These are phyloP conservation scores for Pterostichus madidus DNA, from an alignment of 2,888 invertebrate species.

Conservation along the genomic window DNA sequence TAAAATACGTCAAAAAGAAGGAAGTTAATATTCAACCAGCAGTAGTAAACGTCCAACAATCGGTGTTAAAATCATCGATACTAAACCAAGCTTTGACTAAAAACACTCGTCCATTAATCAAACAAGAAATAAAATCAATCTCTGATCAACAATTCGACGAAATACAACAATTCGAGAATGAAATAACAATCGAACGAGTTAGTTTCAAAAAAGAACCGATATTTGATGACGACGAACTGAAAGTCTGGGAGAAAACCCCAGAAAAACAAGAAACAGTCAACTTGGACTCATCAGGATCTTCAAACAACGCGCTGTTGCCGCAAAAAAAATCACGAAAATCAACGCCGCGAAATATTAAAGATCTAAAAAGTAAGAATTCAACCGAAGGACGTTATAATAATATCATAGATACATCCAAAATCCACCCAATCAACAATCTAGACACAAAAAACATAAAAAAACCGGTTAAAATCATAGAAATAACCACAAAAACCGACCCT, in stretches of 20 bases:
- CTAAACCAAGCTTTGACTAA: background rate
- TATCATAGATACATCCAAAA: conserved; percentile 54
- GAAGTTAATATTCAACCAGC: background rate
- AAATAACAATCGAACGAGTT: background rate
- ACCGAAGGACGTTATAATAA: conserved; percentile 61
- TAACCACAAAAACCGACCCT: background rate
- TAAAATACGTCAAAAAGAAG: conserved; percentile 58
- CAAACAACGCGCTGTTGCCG: background rate
- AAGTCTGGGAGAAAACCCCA: too few species aligned
- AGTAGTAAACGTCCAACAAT: background rate
- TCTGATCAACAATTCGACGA: too few species aligned
- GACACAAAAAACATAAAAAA: too few species aligned
- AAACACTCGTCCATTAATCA: too few species aligned
- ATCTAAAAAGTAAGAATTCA: conserved; percentile 52
- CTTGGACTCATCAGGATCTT: too few species aligned
- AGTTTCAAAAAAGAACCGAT: background rate
- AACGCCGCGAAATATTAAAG: conserved; percentile 50
- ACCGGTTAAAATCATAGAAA: background rate
- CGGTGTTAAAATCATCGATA: background rate
- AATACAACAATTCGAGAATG: too few species aligned
- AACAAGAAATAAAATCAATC: too few species aligned
- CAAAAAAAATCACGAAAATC: conserved; percentile 58
- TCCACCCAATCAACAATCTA: conserved; percentile 27
- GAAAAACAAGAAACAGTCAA: background rate
- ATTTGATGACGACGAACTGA: too few species aligned